Evolutionary conservation across 2,888 invertebrate genomes (phyloP), one percentile per base, ranked within the genome.

Genomic region (Agelastica alni): DNA sequence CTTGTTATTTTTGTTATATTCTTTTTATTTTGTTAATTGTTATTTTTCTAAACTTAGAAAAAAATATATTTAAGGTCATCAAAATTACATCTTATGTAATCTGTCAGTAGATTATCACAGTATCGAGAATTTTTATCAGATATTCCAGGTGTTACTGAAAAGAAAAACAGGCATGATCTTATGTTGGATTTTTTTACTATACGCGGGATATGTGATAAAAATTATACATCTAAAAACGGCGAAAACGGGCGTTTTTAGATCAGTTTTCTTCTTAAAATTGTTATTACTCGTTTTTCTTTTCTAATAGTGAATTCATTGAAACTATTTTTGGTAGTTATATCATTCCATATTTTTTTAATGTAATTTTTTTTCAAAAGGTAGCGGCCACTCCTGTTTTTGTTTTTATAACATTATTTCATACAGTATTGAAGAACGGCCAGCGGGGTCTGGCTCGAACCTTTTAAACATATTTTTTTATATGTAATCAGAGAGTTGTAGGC

Each of bases 1-100:
- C 52, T 60, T 62, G 61, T 64, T 64, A 58, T 60, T 64, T 64
- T 62, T 59, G 56, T 61, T 56, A 53, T 51, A 48, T 53, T 51
- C 57, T 58, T 61, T 58, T 61, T 59, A 53, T 62, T 62, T 62
- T 62, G 59, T 62, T 64, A 60, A 49, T 62, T 62, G 60, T 61
- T 63, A 61, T 59, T 58, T 57, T 60, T 51, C 57, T 48, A 48
- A 30, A 31, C 30, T 48, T 48, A 39, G 39, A 48, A 53, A 53
- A 51, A 53, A 55, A 28, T 42, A 44, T 45, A 43, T 44, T 43
- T 43, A 47, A 28, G 45, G 46, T 53, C 44, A 37, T 36, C 51
- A 37, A 56, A 55, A 56, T 51, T 48, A 30, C 36, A 45, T 20
- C 34, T 34, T 16, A 20, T 17, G 12, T 45, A 34, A 20, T 45